These are phyloP conservation scores for Drosophila saltans DNA, from an alignment of 1,140 invertebrate genomes.

Conservation along the genomic window DNA sequence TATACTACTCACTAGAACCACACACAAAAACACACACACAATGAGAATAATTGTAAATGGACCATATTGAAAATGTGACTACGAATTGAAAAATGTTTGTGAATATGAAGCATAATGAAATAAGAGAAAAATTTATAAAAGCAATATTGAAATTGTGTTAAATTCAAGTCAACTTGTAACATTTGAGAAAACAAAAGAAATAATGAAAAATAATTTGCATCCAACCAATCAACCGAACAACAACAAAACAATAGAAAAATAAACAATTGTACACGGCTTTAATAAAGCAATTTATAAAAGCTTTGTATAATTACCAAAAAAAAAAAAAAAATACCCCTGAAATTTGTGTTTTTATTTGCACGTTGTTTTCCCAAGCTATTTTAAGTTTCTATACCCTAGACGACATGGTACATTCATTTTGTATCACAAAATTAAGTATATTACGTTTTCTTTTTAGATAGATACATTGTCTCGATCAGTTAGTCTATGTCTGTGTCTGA, in stretches of 20 bases:
- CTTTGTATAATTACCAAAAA: conserved; percentile 77
- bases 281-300: conserved; percentile 73
- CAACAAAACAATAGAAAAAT: conserved; percentile 57
- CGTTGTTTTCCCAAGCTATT: conserved; percentile 25
- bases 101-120: conserved; percentile 31
- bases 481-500: too few relatives aligned
- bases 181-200: conserved; percentile 53
- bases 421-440: too few relatives aligned
- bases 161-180: conserved; percentile 69
- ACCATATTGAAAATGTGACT: conserved; percentile 37
- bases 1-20: conserved; percentile 10
- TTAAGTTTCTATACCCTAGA: conserved; percentile 22
- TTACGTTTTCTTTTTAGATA: too few relatives aligned
- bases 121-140: conserved; percentile 54
- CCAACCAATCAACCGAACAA: conserved; percentile 59
- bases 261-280: conserved; percentile 71
- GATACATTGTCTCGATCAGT: too few relatives aligned
- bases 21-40: conserved; percentile 30
- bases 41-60: conserved; percentile 43
- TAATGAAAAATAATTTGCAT: conserved; percentile 40
- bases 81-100: conserved; percentile 53
- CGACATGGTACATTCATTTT: not conserved
- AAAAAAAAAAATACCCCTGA: conserved; percentile 33
- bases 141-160: conserved; percentile 72
- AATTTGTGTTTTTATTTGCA: conserved; percentile 68